Evolutionary conservation across 2,113 vertebrate genomes (phyloP), one percentile per base, ranked within the genome.

Genomic region (Tamias sibiricus): DNA sequence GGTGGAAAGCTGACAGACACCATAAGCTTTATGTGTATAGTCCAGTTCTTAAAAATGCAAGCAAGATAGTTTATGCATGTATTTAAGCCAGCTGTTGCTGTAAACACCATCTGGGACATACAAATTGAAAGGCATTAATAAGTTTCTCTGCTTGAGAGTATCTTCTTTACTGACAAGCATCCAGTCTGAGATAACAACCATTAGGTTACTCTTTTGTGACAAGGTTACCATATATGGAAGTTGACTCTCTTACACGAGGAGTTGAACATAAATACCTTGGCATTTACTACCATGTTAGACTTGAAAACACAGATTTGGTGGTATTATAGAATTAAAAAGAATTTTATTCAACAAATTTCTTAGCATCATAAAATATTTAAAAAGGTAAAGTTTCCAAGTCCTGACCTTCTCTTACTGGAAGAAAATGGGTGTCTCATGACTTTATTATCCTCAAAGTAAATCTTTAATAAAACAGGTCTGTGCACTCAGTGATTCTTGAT

Each of bases 361-460:
- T 40, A 19, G 42, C 8, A 11, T 69, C 62, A 68, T 68, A 79
- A 54, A 91, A 71, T 91, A 44, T 13, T 47, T 20, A 69, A 28
- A 28, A n/a, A 85, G 4, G 44, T n/a, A 57, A 57, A 57, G 28
- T n/a, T 95, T 97, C 83, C 62, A 92, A 64, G 42, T 92, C 94
- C 92, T 74, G 52, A 62, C n/a, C 77, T 96, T 98, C 76, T 97
- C 17, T 94, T 96, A 83, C 69, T 92, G 49, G 92, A 96, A 97
- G 75, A 97, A 92, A 98, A 97, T 62, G 90, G 8, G 0, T 6
- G 79, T 96, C 89, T 87, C 66, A 30, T 86, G 47, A 80, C 71
- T 94, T 95, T 97, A 68, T 93, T 59, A 9, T 98, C 97, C 96
- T 91, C 19, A 52, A 79, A 97, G 89, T 66, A 97, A 97, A 95